A percentile compares a stretch with the other conserved stretches of the same genome.
Conservation (phyloP, 1,140 invertebrate species). For the Drosophila bocqueti region DNA sequence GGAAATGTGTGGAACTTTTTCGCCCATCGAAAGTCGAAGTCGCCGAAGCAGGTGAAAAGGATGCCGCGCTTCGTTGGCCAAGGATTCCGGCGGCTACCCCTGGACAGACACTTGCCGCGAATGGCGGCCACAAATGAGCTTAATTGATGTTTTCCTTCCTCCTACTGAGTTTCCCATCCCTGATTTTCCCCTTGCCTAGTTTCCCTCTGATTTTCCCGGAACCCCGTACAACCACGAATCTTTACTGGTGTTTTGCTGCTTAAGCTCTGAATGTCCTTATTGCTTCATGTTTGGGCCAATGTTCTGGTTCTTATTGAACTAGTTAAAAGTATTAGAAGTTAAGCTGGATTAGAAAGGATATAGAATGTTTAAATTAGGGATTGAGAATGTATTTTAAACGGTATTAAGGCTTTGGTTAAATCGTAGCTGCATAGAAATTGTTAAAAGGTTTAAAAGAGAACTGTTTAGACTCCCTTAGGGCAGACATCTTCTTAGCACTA, state of each 20-base stretch:
- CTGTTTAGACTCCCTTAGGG: too few species aligned
- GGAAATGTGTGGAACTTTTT: conserved; percentile 56
- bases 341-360: background rate
- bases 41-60: conserved; percentile 44
- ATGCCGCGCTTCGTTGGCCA: conserved; percentile 43
- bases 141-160: conserved; percentile 19
- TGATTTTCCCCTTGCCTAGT: background rate
- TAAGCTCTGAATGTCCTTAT: conserved; percentile 21
- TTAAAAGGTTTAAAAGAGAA: background rate
- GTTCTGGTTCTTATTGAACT: conserved; percentile 65
- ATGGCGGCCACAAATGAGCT: conserved; percentile 57
- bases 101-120: conserved; percentile 28
- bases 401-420: background rate
- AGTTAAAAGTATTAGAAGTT: conserved; percentile 3
- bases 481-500: too few species aligned
- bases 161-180: background rate
- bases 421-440: background rate
- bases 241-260: conserved; percentile 11
- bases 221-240: conserved; percentile 15
- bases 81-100: conserved; percentile 39
- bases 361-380: background rate
- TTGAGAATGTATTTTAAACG: background rate
- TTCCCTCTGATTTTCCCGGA: background rate
- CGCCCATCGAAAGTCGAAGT: conserved; percentile 43
- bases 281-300: conserved; percentile 30